These are phyloP conservation scores for Eumaeus atala DNA, from an alignment of 1,140 invertebrate species.

Conservation along the genomic window DNA sequence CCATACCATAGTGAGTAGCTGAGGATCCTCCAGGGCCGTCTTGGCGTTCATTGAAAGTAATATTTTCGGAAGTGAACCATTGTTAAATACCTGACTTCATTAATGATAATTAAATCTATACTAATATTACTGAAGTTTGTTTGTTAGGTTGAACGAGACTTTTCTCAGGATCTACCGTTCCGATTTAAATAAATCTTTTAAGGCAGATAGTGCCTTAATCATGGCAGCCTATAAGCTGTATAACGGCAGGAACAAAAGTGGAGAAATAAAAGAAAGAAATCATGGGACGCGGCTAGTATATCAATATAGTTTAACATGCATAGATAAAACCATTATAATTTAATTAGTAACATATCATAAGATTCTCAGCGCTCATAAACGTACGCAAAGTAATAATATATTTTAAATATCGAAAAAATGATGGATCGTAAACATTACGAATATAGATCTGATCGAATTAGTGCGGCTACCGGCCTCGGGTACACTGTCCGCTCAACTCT, in stretches of 20 bases:
- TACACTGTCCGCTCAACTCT: conserved; percentile 28
- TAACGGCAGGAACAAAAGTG: not conserved
- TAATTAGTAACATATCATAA: conserved; percentile 9
- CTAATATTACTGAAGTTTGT: no score
- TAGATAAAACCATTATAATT: not conserved
- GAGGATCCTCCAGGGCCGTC: no score
- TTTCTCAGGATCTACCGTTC: no score
- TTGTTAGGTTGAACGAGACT: no score
- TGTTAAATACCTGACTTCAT: no score
- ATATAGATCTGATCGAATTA: conserved; percentile 41
- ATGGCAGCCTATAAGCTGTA: not conserved
- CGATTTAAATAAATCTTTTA: no score
- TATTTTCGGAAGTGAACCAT: no score
- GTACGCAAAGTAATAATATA: conserved; percentile 15
- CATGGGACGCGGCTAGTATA: not conserved
- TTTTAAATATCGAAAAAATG: conserved; percentile 30
- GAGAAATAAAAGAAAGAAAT: not conserved
- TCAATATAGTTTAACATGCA: not conserved
- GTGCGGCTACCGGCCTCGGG: conserved; percentile 45
- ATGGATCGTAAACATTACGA: conserved; percentile 36
- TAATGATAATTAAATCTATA: no score
- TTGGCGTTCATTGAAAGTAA: no score
- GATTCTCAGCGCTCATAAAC: conserved; percentile 9
- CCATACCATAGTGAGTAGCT: no score
- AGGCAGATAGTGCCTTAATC: no score